Evolutionary conservation across 2,888 invertebrate genomes (phyloP), one percentile per base, ranked within the genome.

Genomic region (Meandrusa payeni): DNA sequence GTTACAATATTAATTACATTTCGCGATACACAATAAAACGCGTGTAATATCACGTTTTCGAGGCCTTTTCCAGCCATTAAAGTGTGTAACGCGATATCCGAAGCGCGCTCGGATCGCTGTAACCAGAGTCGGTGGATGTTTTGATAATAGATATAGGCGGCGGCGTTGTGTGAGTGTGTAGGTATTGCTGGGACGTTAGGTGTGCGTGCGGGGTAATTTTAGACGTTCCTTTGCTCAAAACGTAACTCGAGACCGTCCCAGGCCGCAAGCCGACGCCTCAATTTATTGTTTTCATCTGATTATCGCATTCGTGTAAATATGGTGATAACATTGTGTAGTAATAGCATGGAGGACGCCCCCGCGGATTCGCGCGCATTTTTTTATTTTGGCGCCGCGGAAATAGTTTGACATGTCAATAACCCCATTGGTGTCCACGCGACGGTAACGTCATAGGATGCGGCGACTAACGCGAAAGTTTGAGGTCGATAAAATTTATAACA

Each of bases 21-120:
- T 82, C 69, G 82, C 82, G 72, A 82, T 81, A 81, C 68, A 82
- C 78, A 85, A 86, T 82, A 86, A 85, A 85, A 83, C 76, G 76
- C 83, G 82, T 85, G 82, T 86, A 83, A 86, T 86, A 83, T 86
- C 82, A 82, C 81, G 78, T 83, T 87, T 86, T 86, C 83, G 87
- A 85, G 87, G 87, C 83, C 86, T 86, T 86, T 87, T 87, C 86
- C 86, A 86, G 82, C 86, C 85, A 87, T 87, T 87, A 87, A 87
- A 86, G 86, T 81, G 78, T 85, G 87, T 82, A 87, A 87, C 67
- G 74, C 75, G 87, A 87, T 85, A 82, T 78, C 76, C 75, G 82
- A 82, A 86, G 85, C 85, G 80, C 86, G 83, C 81, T 85, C 82
- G 82, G 83, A 80, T 86, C 86, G 79, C 80, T 77, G 87, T 85